Percentiles rank a stretch among this genome's conserved stretches.
Conservation (phyloP, 1,140 invertebrate genomes). For the Hycleus phaleratus region DNA sequence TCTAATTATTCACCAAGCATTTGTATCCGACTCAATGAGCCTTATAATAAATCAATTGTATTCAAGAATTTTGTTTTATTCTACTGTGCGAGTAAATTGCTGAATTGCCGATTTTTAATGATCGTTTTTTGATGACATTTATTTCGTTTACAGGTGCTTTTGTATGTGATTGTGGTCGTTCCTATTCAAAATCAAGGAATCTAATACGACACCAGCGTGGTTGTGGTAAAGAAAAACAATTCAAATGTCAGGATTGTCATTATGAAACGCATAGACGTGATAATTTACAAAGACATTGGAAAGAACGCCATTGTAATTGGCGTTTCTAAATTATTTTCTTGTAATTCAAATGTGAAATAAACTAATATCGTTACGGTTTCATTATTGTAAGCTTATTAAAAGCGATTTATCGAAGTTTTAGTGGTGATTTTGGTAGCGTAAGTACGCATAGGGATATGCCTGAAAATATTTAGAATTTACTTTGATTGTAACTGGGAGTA, state of each 20-base stretch:
- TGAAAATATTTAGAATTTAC: too few species aligned
- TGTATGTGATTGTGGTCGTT: conserved; percentile 1
- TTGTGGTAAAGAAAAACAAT: conserved; percentile 20
- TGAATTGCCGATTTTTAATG: too few species aligned
- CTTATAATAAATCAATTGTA: too few species aligned
- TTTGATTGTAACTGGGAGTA: neutral
- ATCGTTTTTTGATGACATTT: neutral
- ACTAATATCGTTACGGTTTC: too few species aligned
- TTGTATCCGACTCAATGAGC: too few species aligned
- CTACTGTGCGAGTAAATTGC: too few species aligned
- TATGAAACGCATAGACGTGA: conserved; percentile 21
- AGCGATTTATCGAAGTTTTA: too few species aligned
- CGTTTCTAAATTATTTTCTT: neutral
- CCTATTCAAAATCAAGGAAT: neutral
- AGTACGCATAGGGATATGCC: too few species aligned
- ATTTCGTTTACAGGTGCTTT: neutral
- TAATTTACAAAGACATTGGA: conserved; percentile 18
- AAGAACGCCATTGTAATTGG: neutral
- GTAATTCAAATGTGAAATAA: conserved; percentile 51
- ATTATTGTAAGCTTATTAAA: too few species aligned
- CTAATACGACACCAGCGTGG: conserved; percentile 5
- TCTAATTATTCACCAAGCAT: too few species aligned
- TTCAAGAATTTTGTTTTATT: too few species aligned
- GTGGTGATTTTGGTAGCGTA: too few species aligned
- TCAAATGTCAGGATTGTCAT: conserved; percentile 15